A percentile compares a stretch with the other conserved stretches of the same genome.
phyloP scores from a whole-genome alignment of 1,140 invertebrate species.

The Cepaea nemoralis region DNA sequence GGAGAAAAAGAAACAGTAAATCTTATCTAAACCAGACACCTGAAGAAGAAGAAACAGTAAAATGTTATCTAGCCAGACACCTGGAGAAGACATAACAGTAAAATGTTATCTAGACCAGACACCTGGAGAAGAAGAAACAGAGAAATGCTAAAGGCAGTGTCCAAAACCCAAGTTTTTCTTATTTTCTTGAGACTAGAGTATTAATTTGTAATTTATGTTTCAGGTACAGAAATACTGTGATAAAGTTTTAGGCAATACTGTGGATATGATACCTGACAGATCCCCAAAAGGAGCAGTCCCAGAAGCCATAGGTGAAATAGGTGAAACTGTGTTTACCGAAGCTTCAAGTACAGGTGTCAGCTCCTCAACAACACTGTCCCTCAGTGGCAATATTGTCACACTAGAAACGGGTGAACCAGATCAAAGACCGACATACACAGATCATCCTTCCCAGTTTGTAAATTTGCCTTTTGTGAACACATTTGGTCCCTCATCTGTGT shows the following conservation, averaged over 20 bases:
- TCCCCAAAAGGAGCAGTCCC: not conserved
- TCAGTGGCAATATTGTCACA: conserved; percentile 27
- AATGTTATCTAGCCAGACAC: too few species aligned
- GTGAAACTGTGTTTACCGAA: not conserved
- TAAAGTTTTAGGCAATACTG: conserved; percentile 15
- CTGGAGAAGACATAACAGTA: too few species aligned
- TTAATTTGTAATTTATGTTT: not conserved
- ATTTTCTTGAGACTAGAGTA: too few species aligned
- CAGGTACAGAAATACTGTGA: conserved; percentile 32
- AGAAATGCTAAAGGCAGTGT: too few species aligned
- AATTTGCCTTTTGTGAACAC: not conserved
- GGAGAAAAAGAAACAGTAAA: too few species aligned
- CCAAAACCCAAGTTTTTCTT: too few species aligned
- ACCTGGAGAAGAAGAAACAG: too few species aligned
- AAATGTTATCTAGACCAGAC: too few species aligned
- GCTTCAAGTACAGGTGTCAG: not conserved
- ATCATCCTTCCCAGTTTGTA: not conserved
- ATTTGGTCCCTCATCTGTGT: not conserved
- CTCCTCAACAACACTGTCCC: not conserved
- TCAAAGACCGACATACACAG: not conserved
- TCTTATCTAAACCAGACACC: too few species aligned
- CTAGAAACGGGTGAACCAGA: conserved; percentile 8
- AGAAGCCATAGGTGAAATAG: not conserved
- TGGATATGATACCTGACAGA: not conserved
- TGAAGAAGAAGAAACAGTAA: too few species aligned